These are phyloP conservation scores for Pluvianellus socialis DNA, from an alignment of 2,113 vertebrate genomes.

Conservation along the genomic window DNA sequence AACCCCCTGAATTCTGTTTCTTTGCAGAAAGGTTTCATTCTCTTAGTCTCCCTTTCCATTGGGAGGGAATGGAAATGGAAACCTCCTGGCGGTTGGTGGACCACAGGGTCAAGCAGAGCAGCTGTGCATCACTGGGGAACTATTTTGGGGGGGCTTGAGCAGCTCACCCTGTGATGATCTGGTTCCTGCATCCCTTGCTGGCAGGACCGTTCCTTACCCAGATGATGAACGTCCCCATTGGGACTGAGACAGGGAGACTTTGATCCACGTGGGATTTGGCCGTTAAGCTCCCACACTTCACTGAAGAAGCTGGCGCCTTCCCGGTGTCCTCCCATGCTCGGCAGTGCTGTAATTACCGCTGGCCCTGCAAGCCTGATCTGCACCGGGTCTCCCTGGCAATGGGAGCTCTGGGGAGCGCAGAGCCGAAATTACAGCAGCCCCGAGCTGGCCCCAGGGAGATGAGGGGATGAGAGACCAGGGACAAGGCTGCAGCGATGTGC, in stretches of 20 bases:
- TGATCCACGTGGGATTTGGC: background rate
- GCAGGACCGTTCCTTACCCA: background rate
- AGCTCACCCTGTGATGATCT: background rate
- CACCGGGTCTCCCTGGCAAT: background rate
- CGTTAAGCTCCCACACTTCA: background rate
- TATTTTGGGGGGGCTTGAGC: background rate
- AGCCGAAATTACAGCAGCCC: background rate
- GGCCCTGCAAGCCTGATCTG: background rate
- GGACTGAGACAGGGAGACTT: background rate
- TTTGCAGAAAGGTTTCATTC: background rate
- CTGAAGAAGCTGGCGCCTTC: background rate
- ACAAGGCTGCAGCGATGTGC: background rate
- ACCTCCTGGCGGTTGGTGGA: background rate
- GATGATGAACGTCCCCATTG: background rate
- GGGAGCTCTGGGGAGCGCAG: background rate
- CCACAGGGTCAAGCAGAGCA: background rate
- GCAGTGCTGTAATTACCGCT: slow-evolving; percentile 14
- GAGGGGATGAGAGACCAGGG: accelerated
- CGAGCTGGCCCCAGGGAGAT: background rate
- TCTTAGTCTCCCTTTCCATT: background rate
- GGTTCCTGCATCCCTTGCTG: background rate
- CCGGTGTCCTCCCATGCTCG: background rate
- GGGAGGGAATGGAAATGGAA: too few relatives aligned
- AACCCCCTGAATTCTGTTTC: background rate
- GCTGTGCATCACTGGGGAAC: accelerated